phyloP scores from a whole-genome alignment of 1,140 invertebrate species.

The Leguminivora glycinivorella region DNA sequence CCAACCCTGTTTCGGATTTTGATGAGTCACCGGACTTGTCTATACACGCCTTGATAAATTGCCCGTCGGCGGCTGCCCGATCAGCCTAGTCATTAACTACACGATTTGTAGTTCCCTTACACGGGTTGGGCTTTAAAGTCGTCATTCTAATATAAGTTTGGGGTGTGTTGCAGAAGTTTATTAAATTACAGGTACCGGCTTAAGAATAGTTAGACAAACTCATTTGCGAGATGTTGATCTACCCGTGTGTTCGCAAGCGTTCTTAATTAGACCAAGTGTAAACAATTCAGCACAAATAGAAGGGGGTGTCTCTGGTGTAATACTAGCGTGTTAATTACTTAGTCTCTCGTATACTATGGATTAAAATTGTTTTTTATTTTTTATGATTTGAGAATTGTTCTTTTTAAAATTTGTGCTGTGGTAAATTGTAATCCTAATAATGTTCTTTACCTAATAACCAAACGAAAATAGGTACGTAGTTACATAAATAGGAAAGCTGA shows the following conservation, averaged over 20 bases:
- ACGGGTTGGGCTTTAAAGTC: conserved; percentile 45
- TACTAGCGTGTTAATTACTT: conserved; percentile 17
- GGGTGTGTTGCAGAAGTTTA: conserved; percentile 38
- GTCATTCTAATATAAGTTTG: conserved; percentile 41
- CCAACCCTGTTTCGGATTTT: conserved; percentile 26
- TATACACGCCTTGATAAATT: conserved; percentile 65
- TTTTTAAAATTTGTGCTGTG: background rate
- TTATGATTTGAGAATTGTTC: too few species aligned
- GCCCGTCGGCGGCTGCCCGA: conserved; percentile 45
- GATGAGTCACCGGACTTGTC: conserved; percentile 46
- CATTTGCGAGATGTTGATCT: conserved; percentile 25
- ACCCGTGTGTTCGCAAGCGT: conserved; percentile 23
- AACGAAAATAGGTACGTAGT: too few species aligned
- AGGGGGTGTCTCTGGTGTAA: background rate
- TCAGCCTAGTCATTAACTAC: conserved; percentile 58
- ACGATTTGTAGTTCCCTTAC: conserved; percentile 59
- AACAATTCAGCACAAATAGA: conserved; percentile 14
- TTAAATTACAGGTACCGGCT: conserved; percentile 38
- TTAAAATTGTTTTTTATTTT: too few species aligned
- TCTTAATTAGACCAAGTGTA: conserved; percentile 26
- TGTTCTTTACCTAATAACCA: background rate
- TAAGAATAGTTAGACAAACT: conserved; percentile 35
- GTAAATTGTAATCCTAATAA: background rate
- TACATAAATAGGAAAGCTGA: too few species aligned
- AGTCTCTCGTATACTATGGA: conserved; percentile 2